Evolutionary conservation across 1,140 invertebrate genomes (phyloP).

Genomic region (Drosophila lini): DNA sequence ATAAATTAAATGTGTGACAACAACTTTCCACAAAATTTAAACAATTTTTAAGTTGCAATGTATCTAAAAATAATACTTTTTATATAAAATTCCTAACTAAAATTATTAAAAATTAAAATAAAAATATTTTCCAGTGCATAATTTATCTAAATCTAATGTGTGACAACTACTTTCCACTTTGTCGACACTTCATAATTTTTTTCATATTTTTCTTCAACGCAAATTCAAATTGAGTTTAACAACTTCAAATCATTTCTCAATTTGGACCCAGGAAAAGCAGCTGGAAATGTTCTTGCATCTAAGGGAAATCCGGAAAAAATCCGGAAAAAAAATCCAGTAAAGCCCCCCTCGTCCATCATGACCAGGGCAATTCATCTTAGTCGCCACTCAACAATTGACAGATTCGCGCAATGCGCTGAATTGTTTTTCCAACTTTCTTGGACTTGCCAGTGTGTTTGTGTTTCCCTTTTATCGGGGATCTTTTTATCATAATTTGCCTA

Average conservation of each 20-base stretch:
- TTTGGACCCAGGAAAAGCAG: neutral
- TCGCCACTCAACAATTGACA: constrained; percentile 54
- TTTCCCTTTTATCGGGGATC: constrained; percentile 20
- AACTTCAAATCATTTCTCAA: constrained; percentile 31
- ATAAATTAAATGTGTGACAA: too few species aligned
- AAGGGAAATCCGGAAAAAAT: neutral
- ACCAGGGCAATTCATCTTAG: constrained; percentile 58
- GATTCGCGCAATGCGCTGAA: constrained; percentile 46
- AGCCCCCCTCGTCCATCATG: neutral
- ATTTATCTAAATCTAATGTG: constrained; percentile 6
- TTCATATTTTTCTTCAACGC: neutral
- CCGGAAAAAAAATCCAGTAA: too few species aligned
- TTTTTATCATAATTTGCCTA: constrained; percentile 62
- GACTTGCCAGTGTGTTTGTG: constrained; percentile 13
- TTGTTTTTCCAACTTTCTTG: constrained; percentile 43
- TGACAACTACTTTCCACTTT: constrained; percentile 3
- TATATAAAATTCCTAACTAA: neutral
- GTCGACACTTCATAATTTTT: constrained; percentile 16
- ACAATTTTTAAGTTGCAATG: too few species aligned
- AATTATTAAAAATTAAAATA: too few species aligned
- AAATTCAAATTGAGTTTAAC: constrained; percentile 18
- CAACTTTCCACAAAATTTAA: too few species aligned
- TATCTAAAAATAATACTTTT: too few species aligned
- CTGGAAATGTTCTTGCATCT: neutral
- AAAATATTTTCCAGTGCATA: neutral